phyloP scores from a whole-genome alignment of 2,888 invertebrate species.

The Polylopha cassiicola region DNA sequence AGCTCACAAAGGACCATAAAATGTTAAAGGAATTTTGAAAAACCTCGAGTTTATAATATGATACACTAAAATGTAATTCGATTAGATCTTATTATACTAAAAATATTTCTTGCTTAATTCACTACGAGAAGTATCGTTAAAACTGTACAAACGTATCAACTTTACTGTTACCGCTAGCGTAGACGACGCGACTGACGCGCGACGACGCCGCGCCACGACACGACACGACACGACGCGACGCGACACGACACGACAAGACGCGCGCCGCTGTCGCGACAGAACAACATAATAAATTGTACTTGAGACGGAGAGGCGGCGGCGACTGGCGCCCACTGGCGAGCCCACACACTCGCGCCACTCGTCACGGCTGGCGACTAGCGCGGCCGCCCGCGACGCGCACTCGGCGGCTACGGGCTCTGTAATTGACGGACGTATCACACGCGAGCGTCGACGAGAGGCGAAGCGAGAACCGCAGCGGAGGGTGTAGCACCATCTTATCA shows the following conservation, averaged over 20 bases:
- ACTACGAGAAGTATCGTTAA: slow-evolving; percentile 73
- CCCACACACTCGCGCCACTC: too few relatives aligned
- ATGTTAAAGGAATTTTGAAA: slow-evolving; percentile 63
- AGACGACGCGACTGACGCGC: slow-evolving; percentile 41
- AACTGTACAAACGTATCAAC: slow-evolving; percentile 74
- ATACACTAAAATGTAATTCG: slow-evolving; percentile 75
- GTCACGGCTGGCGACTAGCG: neutral
- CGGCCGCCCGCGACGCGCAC: neutral
- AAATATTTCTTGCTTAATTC: slow-evolving; percentile 72
- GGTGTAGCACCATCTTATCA: slow-evolving; percentile 23
- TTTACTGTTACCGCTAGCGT: slow-evolving; percentile 57
- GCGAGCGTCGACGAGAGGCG: too few relatives aligned
- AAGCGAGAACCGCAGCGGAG: slow-evolving; percentile 6
- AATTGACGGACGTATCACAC: too few relatives aligned
- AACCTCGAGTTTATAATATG: slow-evolving; percentile 59
- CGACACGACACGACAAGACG: slow-evolving; percentile 28
- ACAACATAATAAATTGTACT: too few relatives aligned
- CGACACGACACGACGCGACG: slow-evolving; percentile 45
- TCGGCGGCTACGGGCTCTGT: too few relatives aligned
- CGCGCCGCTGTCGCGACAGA: too few relatives aligned
- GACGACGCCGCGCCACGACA: slow-evolving; percentile 36
- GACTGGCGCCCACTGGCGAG: too few relatives aligned
- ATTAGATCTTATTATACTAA: slow-evolving; percentile 75
- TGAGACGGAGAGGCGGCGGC: too few relatives aligned
- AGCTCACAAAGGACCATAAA: slow-evolving; percentile 56